These are phyloP conservation scores for Drosophila kepulauana DNA, from an alignment of 1,140 invertebrate genomes.

Conservation along the genomic window DNA sequence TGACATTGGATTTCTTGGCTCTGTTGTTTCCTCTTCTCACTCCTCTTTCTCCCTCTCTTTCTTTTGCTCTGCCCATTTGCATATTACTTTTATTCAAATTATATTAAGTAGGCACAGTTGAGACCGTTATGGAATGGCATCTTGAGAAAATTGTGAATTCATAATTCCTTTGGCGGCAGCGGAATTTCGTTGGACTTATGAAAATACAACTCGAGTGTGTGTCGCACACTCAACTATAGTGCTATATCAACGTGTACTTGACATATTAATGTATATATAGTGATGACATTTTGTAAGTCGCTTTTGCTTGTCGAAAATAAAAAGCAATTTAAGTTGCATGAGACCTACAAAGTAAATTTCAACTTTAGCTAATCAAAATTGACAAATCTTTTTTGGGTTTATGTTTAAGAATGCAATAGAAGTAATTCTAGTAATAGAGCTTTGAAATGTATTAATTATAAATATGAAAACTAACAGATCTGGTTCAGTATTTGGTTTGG, in stretches of 20 bases:
- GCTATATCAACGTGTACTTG: not conserved
- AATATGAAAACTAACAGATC: too few species aligned
- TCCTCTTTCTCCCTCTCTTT: slow-evolving; percentile 1
- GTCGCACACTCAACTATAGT: slow-evolving; percentile 11
- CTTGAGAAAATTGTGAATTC: slow-evolving; percentile 47
- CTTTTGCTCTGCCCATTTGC: slow-evolving; percentile 47
- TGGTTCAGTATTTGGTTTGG: too few species aligned
- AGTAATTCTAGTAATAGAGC: too few species aligned
- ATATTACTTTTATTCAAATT: slow-evolving; percentile 72
- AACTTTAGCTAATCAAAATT: too few species aligned
- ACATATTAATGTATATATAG: not conserved
- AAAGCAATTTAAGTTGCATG: not conserved
- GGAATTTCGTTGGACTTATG: slow-evolving; percentile 13
- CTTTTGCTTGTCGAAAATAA: not conserved
- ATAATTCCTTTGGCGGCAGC: slow-evolving; percentile 34
- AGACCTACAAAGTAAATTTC: not conserved
- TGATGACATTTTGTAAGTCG: not conserved
- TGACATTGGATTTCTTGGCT: slow-evolving; percentile 35
- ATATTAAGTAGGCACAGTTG: slow-evolving; percentile 60
- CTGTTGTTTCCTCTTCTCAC: slow-evolving; percentile 28
- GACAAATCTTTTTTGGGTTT: too few species aligned
- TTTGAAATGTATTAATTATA: too few species aligned
- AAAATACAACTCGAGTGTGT: not conserved
- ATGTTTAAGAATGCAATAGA: too few species aligned
- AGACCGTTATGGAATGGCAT: slow-evolving; percentile 42